Evolutionary conservation across 2,888 invertebrate species (phyloP).

Genomic region (Drosophila acutilabella): DNA sequence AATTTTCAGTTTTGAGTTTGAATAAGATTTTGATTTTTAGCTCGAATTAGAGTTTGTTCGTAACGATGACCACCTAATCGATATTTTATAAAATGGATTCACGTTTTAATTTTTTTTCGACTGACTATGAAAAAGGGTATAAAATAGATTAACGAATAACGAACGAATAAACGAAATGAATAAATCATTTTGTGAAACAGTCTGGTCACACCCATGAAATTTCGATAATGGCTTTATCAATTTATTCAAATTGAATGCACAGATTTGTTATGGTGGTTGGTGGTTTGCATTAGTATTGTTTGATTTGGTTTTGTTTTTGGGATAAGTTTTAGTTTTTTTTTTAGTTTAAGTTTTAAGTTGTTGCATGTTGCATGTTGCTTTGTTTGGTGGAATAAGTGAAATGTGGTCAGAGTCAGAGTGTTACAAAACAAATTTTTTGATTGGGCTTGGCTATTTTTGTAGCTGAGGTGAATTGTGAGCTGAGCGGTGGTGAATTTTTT

Average conservation of each 20-base stretch:
- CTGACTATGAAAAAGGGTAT: slow-evolving; percentile 54
- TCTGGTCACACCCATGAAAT: slow-evolving; percentile 78
- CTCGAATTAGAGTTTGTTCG: slow-evolving; percentile 46
- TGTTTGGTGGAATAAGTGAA: slow-evolving; percentile 49
- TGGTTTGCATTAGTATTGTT: slow-evolving; percentile 37
- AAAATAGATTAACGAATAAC: slow-evolving; percentile 38
- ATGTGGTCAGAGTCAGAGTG: slow-evolving; percentile 59
- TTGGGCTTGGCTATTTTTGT: slow-evolving; percentile 31
- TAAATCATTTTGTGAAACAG: slow-evolving; percentile 48
- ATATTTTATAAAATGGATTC: slow-evolving; percentile 83
- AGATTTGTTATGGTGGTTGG: slow-evolving; percentile 49
- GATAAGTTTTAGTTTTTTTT: slow-evolving; percentile 9
- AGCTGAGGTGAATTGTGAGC: slow-evolving; percentile 71
- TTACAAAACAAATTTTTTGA: slow-evolving; percentile 45
- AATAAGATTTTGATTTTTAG: slow-evolving; percentile 24
- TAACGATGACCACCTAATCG: slow-evolving; percentile 85
- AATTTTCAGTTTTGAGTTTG: slow-evolving; percentile 15
- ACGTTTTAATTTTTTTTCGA: slow-evolving; percentile 27
- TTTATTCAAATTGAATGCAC: slow-evolving; percentile 59
- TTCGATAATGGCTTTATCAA: slow-evolving; percentile 82
- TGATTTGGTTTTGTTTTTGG: slow-evolving; percentile 31
- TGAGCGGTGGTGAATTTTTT: slow-evolving; percentile 60
- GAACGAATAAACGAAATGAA: slow-evolving; percentile 40
- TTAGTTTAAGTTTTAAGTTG: slow-evolving; percentile 46
- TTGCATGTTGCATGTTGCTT: slow-evolving; percentile 43